Evolutionary conservation across 2,797 vertebrate species (phyloP).

Genomic region (Botia kubotai): DNA sequence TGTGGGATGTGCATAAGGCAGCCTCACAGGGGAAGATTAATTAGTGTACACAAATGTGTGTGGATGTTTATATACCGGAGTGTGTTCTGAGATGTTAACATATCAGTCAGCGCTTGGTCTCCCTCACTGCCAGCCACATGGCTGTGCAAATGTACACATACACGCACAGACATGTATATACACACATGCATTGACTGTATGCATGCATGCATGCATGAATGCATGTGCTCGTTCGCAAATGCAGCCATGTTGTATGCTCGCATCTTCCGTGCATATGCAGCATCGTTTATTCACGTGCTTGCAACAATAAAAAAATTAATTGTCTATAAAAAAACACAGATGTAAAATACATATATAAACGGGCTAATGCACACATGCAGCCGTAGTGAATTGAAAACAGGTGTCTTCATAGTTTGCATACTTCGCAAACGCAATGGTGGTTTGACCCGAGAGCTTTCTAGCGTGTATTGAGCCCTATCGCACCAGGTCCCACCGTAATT

Average conservation of each 20-base stretch:
- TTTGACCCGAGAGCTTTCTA: constrained; percentile 80
- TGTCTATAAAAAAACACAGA: constrained; percentile 6
- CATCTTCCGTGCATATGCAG: constrained; percentile 32
- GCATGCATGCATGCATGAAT: constrained; percentile 32
- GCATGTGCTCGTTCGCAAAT: constrained; percentile 35
- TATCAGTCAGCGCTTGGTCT: constrained; percentile 61
- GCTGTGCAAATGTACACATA: constrained; percentile 66
- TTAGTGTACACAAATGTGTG: constrained; percentile 69
- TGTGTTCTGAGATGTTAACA: constrained; percentile 69
- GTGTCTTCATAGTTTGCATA: constrained; percentile 83
- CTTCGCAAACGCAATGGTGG: constrained; percentile 78
- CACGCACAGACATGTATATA: constrained; percentile 40
- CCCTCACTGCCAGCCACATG: constrained; percentile 72
- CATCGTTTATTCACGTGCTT: constrained; percentile 15
- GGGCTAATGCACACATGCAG: constrained; percentile 21
- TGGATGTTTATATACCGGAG: constrained; percentile 66
- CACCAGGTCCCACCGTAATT: constrained; percentile 64
- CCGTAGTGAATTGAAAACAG: constrained; percentile 82
- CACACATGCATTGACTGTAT: constrained; percentile 18
- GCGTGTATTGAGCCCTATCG: constrained; percentile 72
- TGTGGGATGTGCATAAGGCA: constrained; percentile 36
- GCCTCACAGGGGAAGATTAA: constrained; percentile 60
- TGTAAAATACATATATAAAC: constrained; percentile 35
- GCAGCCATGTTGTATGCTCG: background rate
- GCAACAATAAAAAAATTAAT: constrained; percentile 12